phyloP scores from a whole-genome alignment of 1,140 invertebrate species.

The Drosophila rufa region DNA sequence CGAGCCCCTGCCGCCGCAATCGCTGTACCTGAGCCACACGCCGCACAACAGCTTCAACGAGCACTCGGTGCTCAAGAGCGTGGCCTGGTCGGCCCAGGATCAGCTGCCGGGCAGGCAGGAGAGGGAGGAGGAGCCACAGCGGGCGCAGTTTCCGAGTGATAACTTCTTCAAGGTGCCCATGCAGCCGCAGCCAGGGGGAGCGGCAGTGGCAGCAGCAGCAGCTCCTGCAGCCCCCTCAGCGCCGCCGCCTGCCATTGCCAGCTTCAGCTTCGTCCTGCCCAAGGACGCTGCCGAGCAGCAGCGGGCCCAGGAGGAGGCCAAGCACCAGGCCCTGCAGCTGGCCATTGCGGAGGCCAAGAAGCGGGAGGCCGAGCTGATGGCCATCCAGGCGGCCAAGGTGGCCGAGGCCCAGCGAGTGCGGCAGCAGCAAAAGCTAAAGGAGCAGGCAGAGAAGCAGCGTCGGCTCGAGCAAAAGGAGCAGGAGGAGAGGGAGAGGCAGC shows the following conservation, averaged over 20 bases:
- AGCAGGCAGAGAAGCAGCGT: constrained; percentile 11
- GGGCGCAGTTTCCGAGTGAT: constrained; percentile 6
- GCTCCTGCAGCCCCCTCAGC: neutral
- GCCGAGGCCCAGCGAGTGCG: constrained; percentile 34
- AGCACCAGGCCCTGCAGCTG: constrained; percentile 47
- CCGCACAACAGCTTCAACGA: constrained; percentile 89
- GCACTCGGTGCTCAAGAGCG: constrained; percentile 85
- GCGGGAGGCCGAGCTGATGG: constrained; percentile 52
- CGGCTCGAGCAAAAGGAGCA: constrained; percentile 1
- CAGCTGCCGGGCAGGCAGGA: constrained; percentile 53
- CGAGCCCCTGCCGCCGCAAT: constrained; percentile 85
- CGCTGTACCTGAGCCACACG: constrained; percentile 85
- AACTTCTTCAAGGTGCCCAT: constrained; percentile 66
- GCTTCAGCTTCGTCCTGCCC: constrained; percentile 18
- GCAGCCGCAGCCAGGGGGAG: constrained; percentile 29
- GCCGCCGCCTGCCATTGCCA: neutral
- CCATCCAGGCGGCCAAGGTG: constrained; percentile 31
- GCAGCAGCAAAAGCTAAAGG: constrained; percentile 9
- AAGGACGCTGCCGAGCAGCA: constrained; percentile 15
- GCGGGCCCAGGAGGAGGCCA: constrained; percentile 44
- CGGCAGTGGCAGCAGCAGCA: neutral
- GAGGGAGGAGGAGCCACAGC: neutral
- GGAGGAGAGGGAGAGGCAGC: constrained; percentile 10
- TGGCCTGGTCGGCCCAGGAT: constrained; percentile 74
- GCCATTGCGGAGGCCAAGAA: constrained; percentile 58